A percentile compares a stretch with the other conserved stretches of the same genome.
Conservation (phyloP, 2,888 invertebrate genomes). For the Andricus curvator region DNA sequence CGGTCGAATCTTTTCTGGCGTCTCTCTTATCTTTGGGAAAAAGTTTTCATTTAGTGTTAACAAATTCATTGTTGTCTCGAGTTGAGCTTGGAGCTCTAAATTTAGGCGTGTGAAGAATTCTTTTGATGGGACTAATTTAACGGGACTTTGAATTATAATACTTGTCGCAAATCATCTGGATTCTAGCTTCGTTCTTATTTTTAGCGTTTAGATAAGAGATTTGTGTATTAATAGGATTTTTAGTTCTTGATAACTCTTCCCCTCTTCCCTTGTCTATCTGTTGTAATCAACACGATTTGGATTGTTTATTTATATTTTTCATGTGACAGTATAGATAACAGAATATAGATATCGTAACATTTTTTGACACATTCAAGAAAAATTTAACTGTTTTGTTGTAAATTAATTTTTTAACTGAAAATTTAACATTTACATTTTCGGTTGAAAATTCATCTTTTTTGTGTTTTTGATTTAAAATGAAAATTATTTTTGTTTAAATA, state of each 20-base stretch:
- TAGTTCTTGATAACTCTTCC: neutral
- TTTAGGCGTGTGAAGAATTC: slow-evolving; percentile 15
- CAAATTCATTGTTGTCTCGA: no score
- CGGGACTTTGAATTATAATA: slow-evolving; percentile 17
- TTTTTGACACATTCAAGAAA: no score
- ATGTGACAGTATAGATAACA: neutral
- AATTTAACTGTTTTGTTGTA: no score
- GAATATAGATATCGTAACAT: no score
- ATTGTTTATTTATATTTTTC: neutral
- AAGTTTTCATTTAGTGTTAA: neutral
- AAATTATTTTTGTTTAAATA: no score
- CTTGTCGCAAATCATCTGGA: neutral
- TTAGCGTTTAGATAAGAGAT: slow-evolving; percentile 29
- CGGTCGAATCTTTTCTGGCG: slow-evolving; percentile 13
- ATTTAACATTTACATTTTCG: no score
- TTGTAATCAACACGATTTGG: neutral
- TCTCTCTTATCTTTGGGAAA: neutral
- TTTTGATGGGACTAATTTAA: slow-evolving; percentile 22
- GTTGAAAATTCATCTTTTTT: no score
- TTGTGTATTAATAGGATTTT: slow-evolving; percentile 18
- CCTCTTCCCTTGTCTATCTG: neutral
- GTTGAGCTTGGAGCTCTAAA: neutral
- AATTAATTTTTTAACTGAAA: no score
- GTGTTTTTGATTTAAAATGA: no score
- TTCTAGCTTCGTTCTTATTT: slow-evolving; percentile 15